A percentile compares a stretch with the other conserved stretches of the same genome.
phyloP scores from a whole-genome alignment of 1,140 invertebrate genomes.

The Parapsyche elsis region DNA sequence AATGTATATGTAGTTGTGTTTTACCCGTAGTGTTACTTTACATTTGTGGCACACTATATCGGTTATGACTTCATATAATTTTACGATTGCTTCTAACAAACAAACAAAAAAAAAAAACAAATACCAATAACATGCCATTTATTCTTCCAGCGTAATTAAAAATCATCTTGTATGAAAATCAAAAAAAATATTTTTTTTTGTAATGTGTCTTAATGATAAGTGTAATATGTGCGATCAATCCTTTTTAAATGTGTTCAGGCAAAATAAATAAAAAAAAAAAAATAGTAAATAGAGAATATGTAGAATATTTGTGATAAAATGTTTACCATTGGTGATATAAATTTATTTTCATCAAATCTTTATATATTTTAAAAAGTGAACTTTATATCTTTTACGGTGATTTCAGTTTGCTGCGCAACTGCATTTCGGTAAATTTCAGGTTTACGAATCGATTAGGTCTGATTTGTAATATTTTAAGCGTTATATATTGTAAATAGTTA shows the following conservation, averaged over 20 bases:
- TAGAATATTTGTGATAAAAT: constrained; percentile 25
- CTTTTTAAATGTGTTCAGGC: constrained; percentile 9
- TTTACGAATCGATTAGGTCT: not conserved
- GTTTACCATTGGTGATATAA: constrained; percentile 29
- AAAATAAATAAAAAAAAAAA: not conserved
- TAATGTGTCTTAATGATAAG: too few species aligned
- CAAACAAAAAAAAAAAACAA: too few species aligned
- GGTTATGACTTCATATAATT: not conserved
- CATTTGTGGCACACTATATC: constrained; percentile 39
- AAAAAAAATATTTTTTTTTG: not conserved
- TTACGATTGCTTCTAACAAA: not conserved
- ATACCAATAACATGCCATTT: not conserved
- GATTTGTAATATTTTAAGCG: constrained; percentile 1
- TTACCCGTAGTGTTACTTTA: constrained; percentile 37
- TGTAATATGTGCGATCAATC: not conserved
- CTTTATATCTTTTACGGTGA: not conserved
- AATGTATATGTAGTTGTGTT: constrained; percentile 43
- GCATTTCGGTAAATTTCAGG: not conserved
- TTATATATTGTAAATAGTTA: not conserved
- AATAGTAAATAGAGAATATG: not conserved
- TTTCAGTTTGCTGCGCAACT: not conserved
- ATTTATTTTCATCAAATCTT: not conserved
- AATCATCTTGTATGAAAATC: not conserved
- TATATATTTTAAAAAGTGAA: not conserved
- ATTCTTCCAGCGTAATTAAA: not conserved